These are phyloP conservation scores for Griposia aprilina DNA, from an alignment of 2,888 invertebrate genomes.

Conservation along the genomic window DNA sequence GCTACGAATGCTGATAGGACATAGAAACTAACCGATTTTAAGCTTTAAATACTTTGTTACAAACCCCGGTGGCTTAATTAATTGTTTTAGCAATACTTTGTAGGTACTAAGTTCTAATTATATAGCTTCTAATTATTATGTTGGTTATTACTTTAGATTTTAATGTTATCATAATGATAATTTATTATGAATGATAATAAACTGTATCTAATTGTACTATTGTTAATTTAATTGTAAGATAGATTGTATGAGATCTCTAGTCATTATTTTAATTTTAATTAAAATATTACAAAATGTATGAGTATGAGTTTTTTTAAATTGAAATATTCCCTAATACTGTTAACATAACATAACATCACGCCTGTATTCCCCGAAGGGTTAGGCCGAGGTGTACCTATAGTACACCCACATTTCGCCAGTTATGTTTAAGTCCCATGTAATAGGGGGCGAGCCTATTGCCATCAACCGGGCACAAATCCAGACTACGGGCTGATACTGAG, in stretches of 20 bases:
- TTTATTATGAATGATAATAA: background rate
- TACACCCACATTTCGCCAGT: too few relatives aligned
- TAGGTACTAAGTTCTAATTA: background rate
- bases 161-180: conserved; percentile 21
- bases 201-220: background rate
- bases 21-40: background rate
- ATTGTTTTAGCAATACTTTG: background rate
- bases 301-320: background rate
- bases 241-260: background rate
- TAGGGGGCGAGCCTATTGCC: too few relatives aligned
- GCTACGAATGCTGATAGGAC: too few relatives aligned
- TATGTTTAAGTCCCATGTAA: too few relatives aligned
- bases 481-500: too few relatives aligned
- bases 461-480: too few relatives aligned
- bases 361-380: too few relatives aligned
- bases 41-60: background rate
- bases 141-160: background rate
- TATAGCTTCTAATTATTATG: too few relatives aligned
- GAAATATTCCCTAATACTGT: background rate
- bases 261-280: conserved; percentile 5
- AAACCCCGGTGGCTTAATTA: background rate
- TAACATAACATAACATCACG: too few relatives aligned
- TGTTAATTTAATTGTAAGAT: background rate
- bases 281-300: background rate
- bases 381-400: too few relatives aligned